Evolutionary conservation across 2,888 invertebrate species (phyloP).

Genomic region (Listrodromus nycthemerus): DNA sequence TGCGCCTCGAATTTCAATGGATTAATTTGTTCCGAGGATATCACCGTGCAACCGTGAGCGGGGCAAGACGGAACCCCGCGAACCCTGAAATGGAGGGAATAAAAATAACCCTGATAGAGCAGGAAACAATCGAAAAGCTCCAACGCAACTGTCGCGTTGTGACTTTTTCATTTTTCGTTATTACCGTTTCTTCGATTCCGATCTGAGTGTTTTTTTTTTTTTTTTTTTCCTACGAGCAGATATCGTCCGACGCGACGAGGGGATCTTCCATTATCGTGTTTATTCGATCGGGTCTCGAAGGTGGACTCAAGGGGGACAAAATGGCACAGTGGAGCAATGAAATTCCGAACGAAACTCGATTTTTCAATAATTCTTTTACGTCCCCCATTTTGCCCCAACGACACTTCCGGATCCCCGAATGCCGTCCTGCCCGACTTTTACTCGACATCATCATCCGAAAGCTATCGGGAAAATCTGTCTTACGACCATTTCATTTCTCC

Average conservation of each 20-base stretch:
- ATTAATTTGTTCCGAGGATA: constrained; percentile 21
- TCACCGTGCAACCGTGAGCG: background rate
- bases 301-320: too few relatives aligned
- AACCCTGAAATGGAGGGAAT: background rate
- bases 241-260: background rate
- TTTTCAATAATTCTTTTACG: too few relatives aligned
- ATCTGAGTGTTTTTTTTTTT: constrained; percentile 17
- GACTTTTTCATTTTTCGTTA: background rate
- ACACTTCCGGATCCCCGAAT: too few relatives aligned
- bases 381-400: too few relatives aligned
- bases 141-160: background rate
- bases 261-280: background rate
- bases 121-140: background rate
- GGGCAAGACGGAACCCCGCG: too few relatives aligned
- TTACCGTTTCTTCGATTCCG: constrained; percentile 2
- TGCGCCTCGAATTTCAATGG: constrained; percentile 41
- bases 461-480: too few relatives aligned
- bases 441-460: too few relatives aligned
- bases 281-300: background rate
- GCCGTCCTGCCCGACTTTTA: too few relatives aligned
- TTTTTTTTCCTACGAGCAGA: too few relatives aligned
- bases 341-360: too few relatives aligned
- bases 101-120: background rate
- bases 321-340: too few relatives aligned
- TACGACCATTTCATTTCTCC: too few relatives aligned